Base-by-base conservation (phyloP, 92 coral and sea anemone genomes). In the Palythoa caribaeorum region DNA sequence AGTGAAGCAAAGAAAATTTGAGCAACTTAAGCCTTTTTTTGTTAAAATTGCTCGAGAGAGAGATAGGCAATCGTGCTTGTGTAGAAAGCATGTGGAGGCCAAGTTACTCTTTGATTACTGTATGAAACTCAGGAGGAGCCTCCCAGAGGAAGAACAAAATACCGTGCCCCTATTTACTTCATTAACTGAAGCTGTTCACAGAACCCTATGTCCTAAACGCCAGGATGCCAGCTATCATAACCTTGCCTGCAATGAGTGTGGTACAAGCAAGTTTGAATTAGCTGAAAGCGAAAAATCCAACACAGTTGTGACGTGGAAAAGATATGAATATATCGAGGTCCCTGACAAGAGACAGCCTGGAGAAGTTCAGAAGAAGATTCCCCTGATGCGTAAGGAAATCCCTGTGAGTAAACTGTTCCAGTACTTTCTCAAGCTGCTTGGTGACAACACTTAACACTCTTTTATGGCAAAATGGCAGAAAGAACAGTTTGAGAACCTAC, bases 1-100 rank as follows among this genome's bases (percentile, higher is more conserved):
- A 73, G 44, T 91, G 1, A 87, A 87, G 40, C 93, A 90, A n/a
- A 38, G 89, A 62, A 68, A 35, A 65, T 91, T 91, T 87, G 93
- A 91, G 66, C 44, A 87, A 17, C 75, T 87, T 19, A 88, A 81
- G 80, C 91, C 93, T 2, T 88, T 91, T 75, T 91, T 87, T 50
- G 92, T 92, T 9, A 76, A 39, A 44, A 55, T 78, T 40, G 88
- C 91, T 16, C 13, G 83, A 7, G 90, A 87, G 19, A 73, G 89
- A 20, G 93, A 91, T 17, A 74, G 93, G 15, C 78, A 76, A 38
- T 87, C 91, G 1, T 90, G 93, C 44, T 75, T 87, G 75, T 91
- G 88, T 35, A 38, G 93, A 38, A 81, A 87, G 13, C 93, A 87
- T 76, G 93, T 91, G 0, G 91, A 87, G 69, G 68, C 80, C 68